Conservation (phyloP, 2,113 vertebrate genomes). For the Ginglymostoma cirratum region DNA sequence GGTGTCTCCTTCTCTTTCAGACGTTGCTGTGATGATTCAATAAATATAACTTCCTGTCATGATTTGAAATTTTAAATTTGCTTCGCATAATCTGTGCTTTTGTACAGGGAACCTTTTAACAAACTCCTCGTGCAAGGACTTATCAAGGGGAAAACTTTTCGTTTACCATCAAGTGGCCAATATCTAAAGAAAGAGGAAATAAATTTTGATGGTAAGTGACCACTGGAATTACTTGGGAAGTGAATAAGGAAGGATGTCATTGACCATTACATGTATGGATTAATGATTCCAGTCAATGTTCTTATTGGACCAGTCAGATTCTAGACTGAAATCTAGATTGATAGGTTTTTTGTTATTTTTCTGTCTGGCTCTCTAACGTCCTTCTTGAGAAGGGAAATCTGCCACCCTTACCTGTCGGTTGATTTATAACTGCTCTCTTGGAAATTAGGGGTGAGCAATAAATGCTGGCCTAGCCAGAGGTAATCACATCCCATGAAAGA, state of each 20-base stretch:
- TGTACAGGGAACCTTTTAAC: constrained; percentile 78
- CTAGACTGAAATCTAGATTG: background rate
- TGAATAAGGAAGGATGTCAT: background rate
- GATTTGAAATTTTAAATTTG: background rate
- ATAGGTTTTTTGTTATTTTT: background rate
- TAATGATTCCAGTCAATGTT: too few species aligned
- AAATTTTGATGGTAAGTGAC: constrained; percentile 75
- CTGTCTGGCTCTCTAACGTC: background rate
- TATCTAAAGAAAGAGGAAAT: constrained; percentile 76
- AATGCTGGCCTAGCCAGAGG: too few species aligned
- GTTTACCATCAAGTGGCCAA: constrained; percentile 65
- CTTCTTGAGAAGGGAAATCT: too few species aligned
- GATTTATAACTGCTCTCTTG: too few species aligned
- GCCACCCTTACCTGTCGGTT: too few species aligned
- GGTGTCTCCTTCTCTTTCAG: background rate
- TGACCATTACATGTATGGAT: background rate
- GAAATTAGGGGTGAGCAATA: too few species aligned
- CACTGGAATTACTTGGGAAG: background rate
- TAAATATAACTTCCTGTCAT: background rate
- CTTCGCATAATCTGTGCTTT: background rate
- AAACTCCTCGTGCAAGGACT: constrained; percentile 92
- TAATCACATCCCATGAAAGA: too few species aligned
- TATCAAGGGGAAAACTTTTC: constrained; percentile 89
- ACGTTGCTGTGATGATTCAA: background rate
- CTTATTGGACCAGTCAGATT: too few species aligned